Evolutionary conservation across 2,888 invertebrate genomes (phyloP), one percentile per base, ranked within the genome.

Genomic region (Drosophila histrio): DNA sequence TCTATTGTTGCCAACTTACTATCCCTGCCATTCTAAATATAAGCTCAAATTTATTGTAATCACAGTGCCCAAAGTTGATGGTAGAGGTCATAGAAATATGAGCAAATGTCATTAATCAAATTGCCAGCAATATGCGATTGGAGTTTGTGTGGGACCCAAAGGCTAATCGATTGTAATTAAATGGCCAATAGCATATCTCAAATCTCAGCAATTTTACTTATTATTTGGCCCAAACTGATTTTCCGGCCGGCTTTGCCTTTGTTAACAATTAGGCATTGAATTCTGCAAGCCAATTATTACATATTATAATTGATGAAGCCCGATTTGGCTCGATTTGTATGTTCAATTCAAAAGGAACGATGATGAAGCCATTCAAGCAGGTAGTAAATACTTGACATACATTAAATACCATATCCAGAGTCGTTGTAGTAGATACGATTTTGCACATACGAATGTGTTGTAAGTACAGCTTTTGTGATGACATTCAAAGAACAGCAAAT

Each of bases 131-230:
- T 11, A 9, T 17, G 11, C 47, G 21, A 41, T 28, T 22, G 22
- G 15, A 53, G 15, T 41, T 39, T 19, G 11, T 15, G 34, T 17
- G 17, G 6, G 22, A n/a, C 17, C 46, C 50, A 1, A 49, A 15
- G n/a, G n/a, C 46, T 28, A 38, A 57, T 47, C 57, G 57, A 57
- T 47, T 47, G 8, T 57, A 47, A 47, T 57, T 47, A 57, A 47
- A 57, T 57, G 57, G 28, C 28, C 24, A 47, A 30, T 39, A 19
- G 28, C 36, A 26, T 21, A 13, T 24, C 34, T 47, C 28, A 15
- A 39, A 57, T 47, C 47, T 21, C 28, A 36, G 34, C 32, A 34
- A 56, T 30, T 15, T 39, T 22, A 41, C 15, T 17, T 28, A 52
- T 41, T 53, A 30, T 41, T 53, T 22, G 15, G 11, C 49, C 19